Base-by-base conservation (phyloP, 1,140 invertebrate genomes). In the Philotrypesis tridentata region DNA sequence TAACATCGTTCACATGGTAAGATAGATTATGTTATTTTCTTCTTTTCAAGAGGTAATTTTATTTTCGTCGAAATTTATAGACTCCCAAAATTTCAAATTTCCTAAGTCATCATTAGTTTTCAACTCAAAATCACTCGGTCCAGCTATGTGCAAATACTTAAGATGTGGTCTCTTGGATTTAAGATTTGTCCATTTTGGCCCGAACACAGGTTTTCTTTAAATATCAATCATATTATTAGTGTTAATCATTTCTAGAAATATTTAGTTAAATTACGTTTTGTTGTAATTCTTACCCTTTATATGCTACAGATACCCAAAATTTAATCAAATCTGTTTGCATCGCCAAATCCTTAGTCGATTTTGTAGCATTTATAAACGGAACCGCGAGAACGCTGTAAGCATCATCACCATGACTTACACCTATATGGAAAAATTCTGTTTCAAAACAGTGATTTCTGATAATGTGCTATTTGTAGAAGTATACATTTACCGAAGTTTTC, bases 371-470 rank as follows among this genome's bases (percentile, higher is more conserved):
- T 5, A 77, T 65, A 1, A 40, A 31, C 0, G 2, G 60, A 65
- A 40, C 65, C 3, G 55, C 61, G 17, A 65, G 17, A 37, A 77
- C 60, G 7, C 65, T 17, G 8, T 21, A 25, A 14, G 40, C 74
- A 27, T 77, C 74, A 9, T 77, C 74, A 21, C 23, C 33, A 23
- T 77, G 74, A 14, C 74, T n/a, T 5, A 77, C 74, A 6, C 74
- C 74, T 74, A n/a, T n/a, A n/a, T n/a, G n/a, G n/a, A n/a, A n/a
- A n/a, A n/a, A n/a, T n/a, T n/a, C n/a, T n/a, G n/a, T n/a, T n/a
- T n/a, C n/a, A n/a, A n/a, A 29, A 31, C 14, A 17, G 12, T 68
- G 17, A 8, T 33, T 2, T 37, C 3, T 37, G 9, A 5, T 5
- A 37, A 37, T 37, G 9, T 5, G 5, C 4, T 8, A 23, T 61